Base-by-base conservation (phyloP, 2,797 vertebrate species). In the Melanotaenia boesemani region DNA sequence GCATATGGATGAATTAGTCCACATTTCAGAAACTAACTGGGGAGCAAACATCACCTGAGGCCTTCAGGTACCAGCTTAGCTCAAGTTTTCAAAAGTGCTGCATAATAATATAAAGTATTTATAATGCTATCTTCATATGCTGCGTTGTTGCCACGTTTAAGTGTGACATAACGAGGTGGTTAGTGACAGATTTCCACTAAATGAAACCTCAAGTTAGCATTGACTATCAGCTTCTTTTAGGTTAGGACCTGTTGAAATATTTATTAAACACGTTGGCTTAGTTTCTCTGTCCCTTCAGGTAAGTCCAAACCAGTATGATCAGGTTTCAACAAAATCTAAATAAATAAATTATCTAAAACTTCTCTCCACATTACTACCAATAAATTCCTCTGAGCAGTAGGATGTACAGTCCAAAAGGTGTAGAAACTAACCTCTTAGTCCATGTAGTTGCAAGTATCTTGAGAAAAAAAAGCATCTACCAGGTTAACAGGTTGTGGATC, bases 401-500 rank as follows among this genome's bases (percentile, higher is more conserved):
- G 1, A 36, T 36, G 34, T 36, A 36, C 34, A 36, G 34, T 36
- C 8, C 34, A 36, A 36, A 36, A 11, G 37, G 37, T 39, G 37
- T 39, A 39, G 36, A 34, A 72, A n/a, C 83, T 76, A 24, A 90
- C 91, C 87, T 91, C 44, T 87, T 89, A 91, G 85, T 90, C 89
- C 89, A 87, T 87, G 46, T 11, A 74, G 68, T 61, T 64, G 24
- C 44, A 55, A 63, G 37, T 6, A 59, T 79, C 70, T 57, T 68
- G 67, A 81, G 64, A 39, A 68, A 70, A 10, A 82, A 56, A 58
- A 3, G 34, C 86, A 87, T 89, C 73, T 63, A 72, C 72, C 57
- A 32, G 64, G 74, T 80, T 59, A 57, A 69, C 36, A 7, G 39
- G 44, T 15, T 20, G 12, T 34, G 36, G 78, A 62, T 77, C 81